Percentiles rank a stretch among this genome's conserved stretches.
Conservation (phyloP, 2,888 invertebrate species). For the Sminthurides aquaticus region DNA sequence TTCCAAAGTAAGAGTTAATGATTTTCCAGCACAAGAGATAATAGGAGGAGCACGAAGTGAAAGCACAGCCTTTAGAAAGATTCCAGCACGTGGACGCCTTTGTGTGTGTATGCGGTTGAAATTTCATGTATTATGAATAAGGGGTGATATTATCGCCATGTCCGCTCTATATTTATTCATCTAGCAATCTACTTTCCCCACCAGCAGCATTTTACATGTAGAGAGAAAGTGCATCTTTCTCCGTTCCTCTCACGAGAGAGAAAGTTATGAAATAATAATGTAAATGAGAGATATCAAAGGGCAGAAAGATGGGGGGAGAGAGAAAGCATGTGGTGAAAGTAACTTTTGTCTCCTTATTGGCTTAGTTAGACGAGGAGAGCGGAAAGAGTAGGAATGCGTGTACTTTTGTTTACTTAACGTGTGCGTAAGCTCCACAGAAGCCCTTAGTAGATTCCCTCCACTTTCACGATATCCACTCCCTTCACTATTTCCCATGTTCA, state of each 20-base stretch:
- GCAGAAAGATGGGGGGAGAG: no score
- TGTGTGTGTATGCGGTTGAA: background rate
- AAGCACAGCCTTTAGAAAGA: background rate
- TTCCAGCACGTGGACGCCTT: no score
- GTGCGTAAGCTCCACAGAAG: no score
- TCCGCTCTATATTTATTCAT: background rate
- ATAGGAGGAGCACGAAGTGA: background rate
- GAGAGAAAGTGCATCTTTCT: background rate
- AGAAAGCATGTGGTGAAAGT: background rate
- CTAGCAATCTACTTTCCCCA: no score
- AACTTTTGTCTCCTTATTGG: background rate
- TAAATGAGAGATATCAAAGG: background rate
- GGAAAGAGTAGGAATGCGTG: no score
- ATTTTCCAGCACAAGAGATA: background rate
- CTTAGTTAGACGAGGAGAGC: background rate
- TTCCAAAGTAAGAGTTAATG: no score
- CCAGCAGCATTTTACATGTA: no score
- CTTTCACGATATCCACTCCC: no score
- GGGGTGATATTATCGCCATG: background rate
- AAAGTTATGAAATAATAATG: background rate
- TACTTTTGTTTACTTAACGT: no score
- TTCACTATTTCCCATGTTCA: no score
- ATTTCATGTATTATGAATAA: background rate
- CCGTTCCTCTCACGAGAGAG: no score
- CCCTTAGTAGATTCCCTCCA: no score